Evolutionary conservation across 2,113 vertebrate genomes (phyloP).

Genomic region (Rhinoderma darwinii): DNA sequence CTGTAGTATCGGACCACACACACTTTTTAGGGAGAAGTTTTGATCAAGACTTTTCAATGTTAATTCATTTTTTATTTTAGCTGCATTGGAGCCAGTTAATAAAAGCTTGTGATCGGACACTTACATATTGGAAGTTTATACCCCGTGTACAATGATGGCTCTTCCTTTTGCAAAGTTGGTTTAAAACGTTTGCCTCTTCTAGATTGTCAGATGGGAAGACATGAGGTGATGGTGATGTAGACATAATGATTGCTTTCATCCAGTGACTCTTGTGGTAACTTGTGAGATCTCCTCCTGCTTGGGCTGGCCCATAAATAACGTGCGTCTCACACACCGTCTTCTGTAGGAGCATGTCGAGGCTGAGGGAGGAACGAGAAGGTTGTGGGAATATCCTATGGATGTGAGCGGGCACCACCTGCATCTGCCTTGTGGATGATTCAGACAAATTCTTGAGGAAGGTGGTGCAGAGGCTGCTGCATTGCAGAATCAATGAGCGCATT

Average conservation of each 20-base stretch:
- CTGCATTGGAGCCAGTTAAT: no score
- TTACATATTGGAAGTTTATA: no score
- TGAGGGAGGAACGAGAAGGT: not conserved
- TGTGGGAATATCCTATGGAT: conserved; percentile 14
- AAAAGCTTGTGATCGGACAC: no score
- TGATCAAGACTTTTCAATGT: no score
- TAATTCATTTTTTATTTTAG: no score
- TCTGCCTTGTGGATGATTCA: conserved; percentile 2
- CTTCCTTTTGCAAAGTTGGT: no score
- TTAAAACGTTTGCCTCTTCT: no score
- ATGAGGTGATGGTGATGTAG: not conserved
- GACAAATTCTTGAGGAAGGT: conserved; percentile 28
- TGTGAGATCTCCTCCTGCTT: conserved; percentile 6
- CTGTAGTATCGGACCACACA: no score
- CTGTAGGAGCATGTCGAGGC: not conserved
- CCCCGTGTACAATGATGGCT: no score
- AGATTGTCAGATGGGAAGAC: not conserved
- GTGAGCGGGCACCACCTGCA: not conserved
- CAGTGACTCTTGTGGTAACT: conserved; percentile 27
- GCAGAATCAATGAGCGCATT: not conserved
- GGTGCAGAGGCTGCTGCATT: conserved; percentile 9
- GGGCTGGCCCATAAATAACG: not conserved
- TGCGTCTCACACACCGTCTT: not conserved
- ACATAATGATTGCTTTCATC: conserved; percentile 27
- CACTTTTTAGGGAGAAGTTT: no score